Conservation (phyloP, 1,140 invertebrate species). For the Hyles vespertilio region DNA sequence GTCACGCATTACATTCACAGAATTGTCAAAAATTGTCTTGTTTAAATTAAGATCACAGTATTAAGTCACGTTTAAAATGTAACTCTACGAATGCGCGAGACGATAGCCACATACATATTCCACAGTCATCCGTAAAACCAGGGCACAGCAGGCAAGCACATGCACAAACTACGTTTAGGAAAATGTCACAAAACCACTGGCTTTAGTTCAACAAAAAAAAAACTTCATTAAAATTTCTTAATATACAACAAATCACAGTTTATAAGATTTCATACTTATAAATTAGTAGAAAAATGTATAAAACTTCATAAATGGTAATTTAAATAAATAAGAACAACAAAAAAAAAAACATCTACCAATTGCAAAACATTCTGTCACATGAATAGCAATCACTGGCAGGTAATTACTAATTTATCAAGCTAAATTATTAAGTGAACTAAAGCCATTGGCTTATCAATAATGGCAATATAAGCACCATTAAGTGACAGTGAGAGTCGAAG, state of each 20-base stretch:
- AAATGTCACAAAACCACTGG: constrained; percentile 48
- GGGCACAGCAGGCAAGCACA: constrained; percentile 48
- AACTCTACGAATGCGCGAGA: constrained; percentile 63
- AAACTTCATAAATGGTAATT: constrained; percentile 8
- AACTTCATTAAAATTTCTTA: neutral
- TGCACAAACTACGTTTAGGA: constrained; percentile 44
- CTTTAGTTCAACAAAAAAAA: constrained; percentile 29
- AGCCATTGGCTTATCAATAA: constrained; percentile 22
- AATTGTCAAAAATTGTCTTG: constrained; percentile 71
- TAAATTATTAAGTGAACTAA: constrained; percentile 27
- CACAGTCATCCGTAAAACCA: constrained; percentile 67
- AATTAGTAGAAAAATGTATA: constrained; percentile 19
- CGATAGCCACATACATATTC: constrained; percentile 67
- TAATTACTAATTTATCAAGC: constrained; percentile 33
- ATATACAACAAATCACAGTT: neutral
- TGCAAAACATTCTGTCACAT: constrained; percentile 26
- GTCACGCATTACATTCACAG: constrained; percentile 56
- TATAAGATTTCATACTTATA: constrained; percentile 17
- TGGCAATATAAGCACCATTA: constrained; percentile 17
- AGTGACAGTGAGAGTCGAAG: constrained; percentile 39
- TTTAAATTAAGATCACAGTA: constrained; percentile 76
- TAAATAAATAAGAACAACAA: constrained; percentile 35
- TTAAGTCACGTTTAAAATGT: constrained; percentile 72
- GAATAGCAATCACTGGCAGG: constrained; percentile 33
- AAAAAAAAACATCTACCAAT: constrained; percentile 31